Evolutionary conservation across 2,888 invertebrate species (phyloP), one percentile per base, ranked within the genome.

Genomic region (Catocala fraxini): DNA sequence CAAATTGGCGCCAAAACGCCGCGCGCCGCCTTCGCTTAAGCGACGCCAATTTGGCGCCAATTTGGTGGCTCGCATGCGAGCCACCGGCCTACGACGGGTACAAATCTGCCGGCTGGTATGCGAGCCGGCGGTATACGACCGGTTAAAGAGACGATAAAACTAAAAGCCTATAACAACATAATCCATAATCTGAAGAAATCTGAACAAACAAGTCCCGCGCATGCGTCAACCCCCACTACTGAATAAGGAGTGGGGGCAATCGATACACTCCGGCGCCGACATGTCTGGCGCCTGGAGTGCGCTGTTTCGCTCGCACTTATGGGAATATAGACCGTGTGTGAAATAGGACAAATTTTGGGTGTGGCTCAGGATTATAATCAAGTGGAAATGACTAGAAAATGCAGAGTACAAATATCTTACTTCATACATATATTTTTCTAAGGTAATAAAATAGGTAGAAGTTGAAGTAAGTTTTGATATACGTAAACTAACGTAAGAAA

Each of bases 201-300:
- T 76, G 82, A 75, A 81, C 86, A 90, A 91, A 91, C 89, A 90
- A 86, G 65, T 7, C 56, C 1, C 13, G 74, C 92, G 91, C 91
- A 89, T 89, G 91, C 88, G 87, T 65, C 54, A 55, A 52, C 68
- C 76, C 79, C 78, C 73, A 66, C 71, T 51, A 39, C 43, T 12
- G 42, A 48, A 59, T 59, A 60, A 63, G 59, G 25, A 65, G 65
- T 73, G 82, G 76, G 76, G 76, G 73, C 74, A 41, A 86, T 91
- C 92, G 86, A 91, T 91, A 83, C 56, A 92, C 92, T 92, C 93
- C 72, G 92, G 93, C 93, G 93, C 92, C 93, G 91, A 64, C 71
- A 43, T 79, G 92, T 93, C 92, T 93, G 91, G 89, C 89, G 89
- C 89, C 89, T 74, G 70, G 74, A 67, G 54, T 63, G 51, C 55